Evolutionary conservation across 2,113 vertebrate species (phyloP).

Genomic region (Elephantulus edwardii): DNA sequence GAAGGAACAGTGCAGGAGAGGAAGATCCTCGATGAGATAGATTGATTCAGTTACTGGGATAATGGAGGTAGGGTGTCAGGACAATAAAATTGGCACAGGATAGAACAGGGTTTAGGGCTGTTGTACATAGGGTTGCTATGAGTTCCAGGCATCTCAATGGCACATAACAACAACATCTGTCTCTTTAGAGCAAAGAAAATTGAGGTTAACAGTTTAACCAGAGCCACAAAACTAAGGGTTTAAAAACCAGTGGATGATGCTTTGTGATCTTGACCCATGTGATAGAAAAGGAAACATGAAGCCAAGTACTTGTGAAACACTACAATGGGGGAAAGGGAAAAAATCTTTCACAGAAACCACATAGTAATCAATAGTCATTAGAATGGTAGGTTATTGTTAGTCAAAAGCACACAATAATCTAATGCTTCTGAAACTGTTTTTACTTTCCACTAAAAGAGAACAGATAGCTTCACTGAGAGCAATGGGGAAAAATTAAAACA

Average conservation of each 20-base stretch:
- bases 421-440: constrained; percentile 36
- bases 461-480: constrained; percentile 34
- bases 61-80: too few species aligned
- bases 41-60: too few species aligned
- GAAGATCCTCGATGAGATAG: too few species aligned
- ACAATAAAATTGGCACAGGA: too few species aligned
- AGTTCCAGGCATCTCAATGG: too few species aligned
- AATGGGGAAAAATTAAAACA: constrained; percentile 44
- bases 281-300: not conserved
- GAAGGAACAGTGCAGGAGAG: too few species aligned
- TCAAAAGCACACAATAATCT: not conserved
- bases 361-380: not conserved
- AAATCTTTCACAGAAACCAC: not conserved
- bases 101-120: too few species aligned
- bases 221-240: not conserved
- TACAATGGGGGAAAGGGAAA: not conserved
- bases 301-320: not conserved
- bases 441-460: constrained; percentile 27
- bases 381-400: not conserved
- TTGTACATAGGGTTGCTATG: too few species aligned
- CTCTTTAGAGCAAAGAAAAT: not conserved
- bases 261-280: not conserved
- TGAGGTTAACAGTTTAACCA: not conserved
- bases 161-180: too few species aligned
- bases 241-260: not conserved